Conservation (phyloP, 2,113 vertebrate species). For the Anarhynchus alexandrinus region DNA sequence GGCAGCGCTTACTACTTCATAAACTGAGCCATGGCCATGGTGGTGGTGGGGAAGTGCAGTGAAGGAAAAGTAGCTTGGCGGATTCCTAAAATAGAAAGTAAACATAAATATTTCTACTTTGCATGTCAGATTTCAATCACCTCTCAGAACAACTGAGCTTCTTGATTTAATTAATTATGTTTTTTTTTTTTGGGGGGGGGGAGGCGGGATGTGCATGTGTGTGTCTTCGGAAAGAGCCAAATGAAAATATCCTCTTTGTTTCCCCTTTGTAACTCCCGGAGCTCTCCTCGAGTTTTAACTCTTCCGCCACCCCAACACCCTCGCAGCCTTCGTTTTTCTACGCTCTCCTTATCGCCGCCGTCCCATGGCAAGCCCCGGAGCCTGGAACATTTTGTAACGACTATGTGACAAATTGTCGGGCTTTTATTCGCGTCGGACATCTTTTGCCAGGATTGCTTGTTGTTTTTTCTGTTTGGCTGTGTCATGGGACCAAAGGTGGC, state of each 20-base stretch:
- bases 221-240: constrained; percentile 47
- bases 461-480: constrained; percentile 84
- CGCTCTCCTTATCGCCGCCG: constrained; percentile 57
- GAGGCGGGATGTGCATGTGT: too few species aligned
- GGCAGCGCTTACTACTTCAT: background rate
- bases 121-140: constrained; percentile 51
- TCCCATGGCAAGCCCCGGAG: constrained; percentile 76
- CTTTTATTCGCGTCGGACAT: constrained; percentile 74
- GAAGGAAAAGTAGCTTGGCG: constrained; percentile 34
- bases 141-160: constrained; percentile 51
- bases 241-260: constrained; percentile 67
- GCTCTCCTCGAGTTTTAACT: constrained; percentile 65
- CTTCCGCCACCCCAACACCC: constrained; percentile 25
- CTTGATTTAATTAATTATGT: constrained; percentile 61
- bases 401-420: constrained; percentile 84
- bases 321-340: background rate
- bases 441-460: constrained; percentile 82
- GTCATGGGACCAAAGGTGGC: constrained; percentile 90
- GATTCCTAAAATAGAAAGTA: constrained; percentile 57
- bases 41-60: constrained; percentile 28
- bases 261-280: constrained; percentile 37
- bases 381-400: constrained; percentile 79
- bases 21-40: constrained; percentile 4
- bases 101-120: constrained; percentile 41
- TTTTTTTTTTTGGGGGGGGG: background rate